Conservation (phyloP, 2,113 vertebrate genomes). For the Platichthys flesus region DNA sequence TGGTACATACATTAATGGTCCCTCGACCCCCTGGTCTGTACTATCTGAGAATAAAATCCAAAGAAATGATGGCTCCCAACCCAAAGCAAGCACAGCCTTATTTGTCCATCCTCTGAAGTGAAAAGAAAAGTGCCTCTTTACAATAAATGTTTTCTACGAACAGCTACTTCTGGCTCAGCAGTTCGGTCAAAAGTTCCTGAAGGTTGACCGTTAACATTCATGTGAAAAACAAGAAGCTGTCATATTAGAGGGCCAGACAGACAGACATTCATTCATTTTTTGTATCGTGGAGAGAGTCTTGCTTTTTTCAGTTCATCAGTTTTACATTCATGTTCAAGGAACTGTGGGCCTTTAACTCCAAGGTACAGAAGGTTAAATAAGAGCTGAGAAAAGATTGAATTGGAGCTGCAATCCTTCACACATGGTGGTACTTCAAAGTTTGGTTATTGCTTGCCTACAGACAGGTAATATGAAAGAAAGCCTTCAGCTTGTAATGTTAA, state of each 20-base stretch:
- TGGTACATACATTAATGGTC: too few species aligned
- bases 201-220: neutral
- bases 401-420: constrained; percentile 25
- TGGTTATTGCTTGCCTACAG: constrained; percentile 26
- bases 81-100: too few species aligned
- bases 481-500: constrained; percentile 18
- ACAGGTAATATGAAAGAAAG: neutral
- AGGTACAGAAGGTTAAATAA: constrained; percentile 34
- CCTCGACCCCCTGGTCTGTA: too few species aligned
- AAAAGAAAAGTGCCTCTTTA: too few species aligned
- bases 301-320: neutral
- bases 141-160: too few species aligned
- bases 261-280: too few species aligned
- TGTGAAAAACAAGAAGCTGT: neutral
- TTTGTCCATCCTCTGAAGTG: too few species aligned
- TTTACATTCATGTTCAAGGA: constrained; percentile 13
- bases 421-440: constrained; percentile 22
- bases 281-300: neutral
- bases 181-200: neutral
- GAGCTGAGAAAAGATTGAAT: constrained; percentile 29
- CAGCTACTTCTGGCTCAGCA: too few species aligned
- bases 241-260: neutral
- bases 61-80: too few species aligned
- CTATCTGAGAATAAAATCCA: too few species aligned
- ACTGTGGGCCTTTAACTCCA: neutral